These are phyloP conservation scores for Chironomus riparius DNA, from an alignment of 2,888 invertebrate species.

Conservation along the genomic window DNA sequence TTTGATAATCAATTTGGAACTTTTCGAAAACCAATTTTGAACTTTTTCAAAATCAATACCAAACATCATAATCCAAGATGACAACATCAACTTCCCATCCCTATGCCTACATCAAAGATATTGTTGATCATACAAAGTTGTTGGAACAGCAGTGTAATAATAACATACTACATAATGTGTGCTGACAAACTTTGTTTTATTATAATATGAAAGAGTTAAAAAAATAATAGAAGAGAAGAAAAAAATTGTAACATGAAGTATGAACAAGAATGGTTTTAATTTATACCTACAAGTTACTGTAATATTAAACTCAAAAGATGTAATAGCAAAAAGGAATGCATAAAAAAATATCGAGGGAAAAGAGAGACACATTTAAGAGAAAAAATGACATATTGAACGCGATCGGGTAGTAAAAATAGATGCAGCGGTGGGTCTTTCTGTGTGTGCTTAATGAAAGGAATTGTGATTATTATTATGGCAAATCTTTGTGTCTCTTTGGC, in stretches of 20 bases:
- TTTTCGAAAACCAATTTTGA: too few relatives aligned
- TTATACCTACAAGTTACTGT: neutral
- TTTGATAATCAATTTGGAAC: too few relatives aligned
- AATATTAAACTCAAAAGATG: neutral
- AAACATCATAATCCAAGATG: too few relatives aligned
- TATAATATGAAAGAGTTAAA: neutral
- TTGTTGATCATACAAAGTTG: neutral
- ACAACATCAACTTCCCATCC: too few relatives aligned
- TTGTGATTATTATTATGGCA: neutral
- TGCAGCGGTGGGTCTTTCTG: neutral
- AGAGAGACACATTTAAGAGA: neutral
- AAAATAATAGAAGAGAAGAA: neutral
- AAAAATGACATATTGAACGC: conserved; percentile 6
- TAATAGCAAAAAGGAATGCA: neutral
- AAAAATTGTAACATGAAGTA: conserved; percentile 4
- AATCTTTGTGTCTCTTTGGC: neutral
- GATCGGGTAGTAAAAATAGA: neutral
- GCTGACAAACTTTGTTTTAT: neutral
- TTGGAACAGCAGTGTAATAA: neutral
- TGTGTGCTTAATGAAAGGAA: neutral
- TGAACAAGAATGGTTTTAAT: neutral
- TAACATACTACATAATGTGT: neutral
- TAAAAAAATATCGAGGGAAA: neutral
- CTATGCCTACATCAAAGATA: too few relatives aligned
- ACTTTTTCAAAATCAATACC: too few relatives aligned